These are phyloP conservation scores for Drosophila burlai DNA, from an alignment of 1,140 invertebrate species.

Conservation along the genomic window DNA sequence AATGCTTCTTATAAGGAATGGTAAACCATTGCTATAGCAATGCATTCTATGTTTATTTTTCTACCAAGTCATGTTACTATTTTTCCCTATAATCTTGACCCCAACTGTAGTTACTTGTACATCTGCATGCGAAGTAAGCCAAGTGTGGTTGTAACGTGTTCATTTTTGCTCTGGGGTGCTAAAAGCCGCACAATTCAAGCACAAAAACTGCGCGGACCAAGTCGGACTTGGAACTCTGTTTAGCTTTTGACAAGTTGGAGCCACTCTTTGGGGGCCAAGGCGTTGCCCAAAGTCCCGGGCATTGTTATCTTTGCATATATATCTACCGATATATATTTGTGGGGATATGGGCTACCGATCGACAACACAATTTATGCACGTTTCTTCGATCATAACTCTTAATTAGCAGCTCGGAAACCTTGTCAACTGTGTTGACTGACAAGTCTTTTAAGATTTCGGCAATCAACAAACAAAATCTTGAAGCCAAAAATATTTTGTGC, in stretches of 20 bases:
- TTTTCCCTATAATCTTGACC: neutral
- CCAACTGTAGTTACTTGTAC: slow-evolving; percentile 8
- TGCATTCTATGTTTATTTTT: neutral
- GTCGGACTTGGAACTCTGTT: slow-evolving; percentile 52
- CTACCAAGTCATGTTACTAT: no score
- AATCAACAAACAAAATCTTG: slow-evolving; percentile 62
- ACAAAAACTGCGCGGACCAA: slow-evolving; percentile 18
- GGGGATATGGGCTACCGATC: slow-evolving; percentile 9
- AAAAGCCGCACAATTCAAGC: slow-evolving; percentile 56
- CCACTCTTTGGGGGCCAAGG: slow-evolving; percentile 54
- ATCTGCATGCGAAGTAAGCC: slow-evolving; percentile 36
- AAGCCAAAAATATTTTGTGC: slow-evolving; percentile 57
- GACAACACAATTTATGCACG: slow-evolving; percentile 71
- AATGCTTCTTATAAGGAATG: neutral
- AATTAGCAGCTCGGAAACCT: slow-evolving; percentile 73
- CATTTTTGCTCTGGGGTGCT: slow-evolving; percentile 75
- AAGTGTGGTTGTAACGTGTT: slow-evolving; percentile 63
- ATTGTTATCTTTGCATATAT: slow-evolving; percentile 42
- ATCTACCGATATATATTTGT: slow-evolving; percentile 7
- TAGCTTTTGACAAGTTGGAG: slow-evolving; percentile 69
- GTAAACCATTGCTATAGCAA: no score
- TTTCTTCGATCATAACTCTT: slow-evolving; percentile 79
- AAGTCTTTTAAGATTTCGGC: slow-evolving; percentile 78
- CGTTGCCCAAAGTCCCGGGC: slow-evolving; percentile 45
- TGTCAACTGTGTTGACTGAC: slow-evolving; percentile 81